These are phyloP conservation scores for Leptoteleia sp. DNA, from an alignment of 1,140 invertebrate genomes.

Conservation along the genomic window DNA sequence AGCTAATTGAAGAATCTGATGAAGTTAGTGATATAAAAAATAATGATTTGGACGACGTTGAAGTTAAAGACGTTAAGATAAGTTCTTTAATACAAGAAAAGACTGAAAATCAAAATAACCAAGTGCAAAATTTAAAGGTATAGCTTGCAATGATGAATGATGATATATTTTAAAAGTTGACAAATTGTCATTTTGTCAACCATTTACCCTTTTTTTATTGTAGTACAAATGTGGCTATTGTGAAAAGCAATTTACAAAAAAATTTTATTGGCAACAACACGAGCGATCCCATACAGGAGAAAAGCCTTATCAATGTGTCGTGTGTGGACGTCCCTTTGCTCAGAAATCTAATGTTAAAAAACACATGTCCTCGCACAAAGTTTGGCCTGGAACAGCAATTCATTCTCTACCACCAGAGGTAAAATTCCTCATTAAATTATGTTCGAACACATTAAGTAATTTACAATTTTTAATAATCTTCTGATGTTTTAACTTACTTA, in stretches of 20 bases:
- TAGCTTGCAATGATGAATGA: too few relatives aligned
- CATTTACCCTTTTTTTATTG: conserved; percentile 12
- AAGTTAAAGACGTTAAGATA: conserved; percentile 18
- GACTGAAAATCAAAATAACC: conserved; percentile 55
- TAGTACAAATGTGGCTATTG: conserved; percentile 81
- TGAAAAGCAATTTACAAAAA: conserved; percentile 82
- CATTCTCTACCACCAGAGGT: conserved; percentile 78
- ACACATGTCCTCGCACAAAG: conserved; percentile 87
- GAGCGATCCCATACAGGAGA: conserved; percentile 84
- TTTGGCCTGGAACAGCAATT: conserved; percentile 79
- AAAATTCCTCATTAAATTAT: conserved; percentile 10
- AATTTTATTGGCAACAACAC: conserved; percentile 82
- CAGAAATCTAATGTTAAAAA: conserved; percentile 87
- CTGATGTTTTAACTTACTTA: too few relatives aligned
- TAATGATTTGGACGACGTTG: conserved; percentile 7
- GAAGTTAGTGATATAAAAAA: conserved; percentile 53
- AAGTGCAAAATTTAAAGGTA: conserved; percentile 77
- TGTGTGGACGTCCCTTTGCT: conserved; percentile 83
- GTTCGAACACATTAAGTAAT: too few relatives aligned
- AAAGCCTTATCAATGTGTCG: conserved; percentile 84
- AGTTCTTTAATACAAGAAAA: conserved; percentile 22
- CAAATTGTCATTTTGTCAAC: too few relatives aligned
- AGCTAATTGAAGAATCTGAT: conserved; percentile 65
- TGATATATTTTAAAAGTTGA: too few relatives aligned
- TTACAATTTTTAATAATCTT: too few relatives aligned